These are phyloP conservation scores for Odontesthes bonariensis DNA, from an alignment of 2,113 vertebrate species.

Conservation along the genomic window DNA sequence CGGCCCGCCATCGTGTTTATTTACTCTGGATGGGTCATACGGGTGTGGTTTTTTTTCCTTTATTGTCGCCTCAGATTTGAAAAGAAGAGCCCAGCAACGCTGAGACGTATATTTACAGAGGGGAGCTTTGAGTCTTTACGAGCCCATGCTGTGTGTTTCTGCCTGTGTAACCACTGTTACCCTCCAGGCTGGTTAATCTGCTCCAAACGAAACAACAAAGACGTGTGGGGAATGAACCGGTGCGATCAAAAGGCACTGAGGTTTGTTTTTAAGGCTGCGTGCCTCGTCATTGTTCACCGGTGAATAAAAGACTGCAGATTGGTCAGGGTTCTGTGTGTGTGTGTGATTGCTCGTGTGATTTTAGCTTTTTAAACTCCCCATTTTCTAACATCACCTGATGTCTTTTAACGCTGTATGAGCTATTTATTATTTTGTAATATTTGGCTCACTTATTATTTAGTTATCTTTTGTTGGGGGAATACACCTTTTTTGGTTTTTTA, in stretches of 20 bases:
- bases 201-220: background rate
- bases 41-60: conserved; percentile 38
- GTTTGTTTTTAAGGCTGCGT: background rate
- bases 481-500: too few species aligned
- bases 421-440: too few species aligned
- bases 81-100: background rate
- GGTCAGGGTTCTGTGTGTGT: background rate
- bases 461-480: too few species aligned
- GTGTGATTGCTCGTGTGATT: background rate
- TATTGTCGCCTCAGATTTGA: conserved; percentile 26
- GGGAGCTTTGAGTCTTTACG: background rate
- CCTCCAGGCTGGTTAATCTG: background rate
- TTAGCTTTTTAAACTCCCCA: too few species aligned
- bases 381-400: conserved; percentile 1
- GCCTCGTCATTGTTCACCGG: background rate
- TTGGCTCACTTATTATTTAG: too few species aligned
- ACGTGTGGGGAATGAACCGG: background rate
- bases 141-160: background rate
- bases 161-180: background rate
- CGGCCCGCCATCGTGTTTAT: conserved; percentile 48
- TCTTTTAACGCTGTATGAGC: too few species aligned
- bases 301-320: background rate
- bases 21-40: conserved; percentile 35
- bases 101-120: background rate
- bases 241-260: background rate